Evolutionary conservation across 2,888 invertebrate species (phyloP).

Genomic region (Petrolisthes cinctipes): DNA sequence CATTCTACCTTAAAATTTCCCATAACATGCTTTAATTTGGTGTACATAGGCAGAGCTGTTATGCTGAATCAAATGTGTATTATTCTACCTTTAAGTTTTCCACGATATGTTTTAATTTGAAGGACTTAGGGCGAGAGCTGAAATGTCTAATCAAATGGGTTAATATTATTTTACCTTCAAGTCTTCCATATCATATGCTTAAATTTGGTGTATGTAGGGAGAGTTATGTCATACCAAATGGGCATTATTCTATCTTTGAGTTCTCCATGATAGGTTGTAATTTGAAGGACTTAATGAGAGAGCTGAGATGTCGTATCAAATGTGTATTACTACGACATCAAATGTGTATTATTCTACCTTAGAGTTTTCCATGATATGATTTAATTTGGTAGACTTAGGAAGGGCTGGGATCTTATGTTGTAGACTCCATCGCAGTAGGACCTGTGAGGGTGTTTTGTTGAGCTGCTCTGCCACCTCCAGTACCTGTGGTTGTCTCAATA

Average conservation of each 20-base stretch:
- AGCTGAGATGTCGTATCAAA: neutral
- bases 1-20: no score
- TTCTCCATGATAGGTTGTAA: neutral
- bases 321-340: no score
- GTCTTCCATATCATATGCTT: no score
- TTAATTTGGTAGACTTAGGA: slow-evolving; percentile 69
- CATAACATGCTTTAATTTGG: no score
- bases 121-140: no score
- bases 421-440: slow-evolving; percentile 70
- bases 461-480: slow-evolving; percentile 67
- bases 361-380: slow-evolving; percentile 68
- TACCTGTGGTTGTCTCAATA: slow-evolving; percentile 67
- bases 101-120: no score
- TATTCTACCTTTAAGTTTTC: no score
- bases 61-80: no score
- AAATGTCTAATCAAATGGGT: no score
- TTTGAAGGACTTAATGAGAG: neutral
- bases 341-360: slow-evolving; percentile 64
- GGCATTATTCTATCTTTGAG: neutral
- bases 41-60: no score
- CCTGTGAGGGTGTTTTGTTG: slow-evolving; percentile 69
- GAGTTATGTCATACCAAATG: neutral
- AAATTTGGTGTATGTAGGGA: no score
- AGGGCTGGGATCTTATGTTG: slow-evolving; percentile 69
- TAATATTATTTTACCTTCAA: no score